Base-by-base conservation (phyloP, 2,113 vertebrate species). In the Sander vitreus region DNA sequence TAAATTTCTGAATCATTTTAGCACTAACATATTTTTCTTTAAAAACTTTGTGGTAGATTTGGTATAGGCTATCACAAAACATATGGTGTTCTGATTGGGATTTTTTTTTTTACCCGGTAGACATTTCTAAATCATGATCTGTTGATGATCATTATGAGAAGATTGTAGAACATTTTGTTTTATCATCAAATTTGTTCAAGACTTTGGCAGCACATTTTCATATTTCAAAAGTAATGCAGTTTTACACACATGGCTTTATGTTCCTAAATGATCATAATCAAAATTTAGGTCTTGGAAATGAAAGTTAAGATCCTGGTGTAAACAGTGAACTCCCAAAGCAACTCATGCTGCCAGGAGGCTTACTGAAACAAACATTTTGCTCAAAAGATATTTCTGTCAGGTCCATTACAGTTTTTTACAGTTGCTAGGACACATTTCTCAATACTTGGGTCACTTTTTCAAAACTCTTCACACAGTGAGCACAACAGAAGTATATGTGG, bases 191-290 rank as follows among this genome's bases (percentile, higher is more conserved):
- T 4, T 15, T 21, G 19, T 60, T 60, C 23, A 48, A 21, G 18
- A 59, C 27, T 69, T 69, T 69, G 66, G 19, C 18, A n/a, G 27
- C 45, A 73, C 13, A 23, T 36, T 73, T 60, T 62, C 19, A n/a
- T n/a, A 23, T 73, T 30, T 30, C 18, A 23, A 16, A 39, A 55
- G 9, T 2, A 23, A 30, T 19, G 16, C 11, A 15, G 9, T 30
- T 27, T 48, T 48, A 50, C 23, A 5, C 0, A 1, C 25, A 50
- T 5, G 33, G 45, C 9, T 43, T 43, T 2, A 63, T 43, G 48
- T 15, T 16, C 27, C 11, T 27, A 45, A 65, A 65, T 55, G n/a
- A 64, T 39, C 21, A 19, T 19, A 10, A 19, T 21, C 2, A 10
- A 21, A 27, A 75, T 47, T 3, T 50, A n/a, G 13, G 4, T 33